phyloP scores from a whole-genome alignment of 2,797 vertebrate genomes.

The Esox lucius region DNA sequence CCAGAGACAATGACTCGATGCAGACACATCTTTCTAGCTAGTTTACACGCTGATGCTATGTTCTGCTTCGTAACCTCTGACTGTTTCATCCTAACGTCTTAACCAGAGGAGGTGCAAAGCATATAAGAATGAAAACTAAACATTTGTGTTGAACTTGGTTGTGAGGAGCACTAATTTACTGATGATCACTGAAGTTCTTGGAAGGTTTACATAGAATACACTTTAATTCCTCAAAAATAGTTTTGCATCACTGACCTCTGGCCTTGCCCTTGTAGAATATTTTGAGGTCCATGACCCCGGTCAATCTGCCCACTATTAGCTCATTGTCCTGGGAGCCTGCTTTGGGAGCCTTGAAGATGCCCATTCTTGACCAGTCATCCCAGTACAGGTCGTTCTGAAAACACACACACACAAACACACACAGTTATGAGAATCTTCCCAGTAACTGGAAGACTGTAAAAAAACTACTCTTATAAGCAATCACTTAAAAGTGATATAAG shows the following conservation, averaged over 20 bases:
- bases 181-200: too few species aligned
- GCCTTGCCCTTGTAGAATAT: slow-evolving; percentile 95
- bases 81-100: too few species aligned
- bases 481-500: neutral
- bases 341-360: slow-evolving; percentile 95
- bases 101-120: too few species aligned
- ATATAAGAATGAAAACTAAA: too few species aligned
- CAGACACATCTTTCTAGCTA: too few species aligned
- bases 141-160: too few species aligned
- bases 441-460: neutral
- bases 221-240: neutral
- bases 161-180: neutral
- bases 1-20: too few species aligned
- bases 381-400: slow-evolving; percentile 95
- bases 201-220: neutral
- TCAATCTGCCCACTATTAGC: slow-evolving; percentile 86
- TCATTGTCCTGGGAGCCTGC: slow-evolving; percentile 80
- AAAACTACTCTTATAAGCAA: neutral
- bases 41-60: too few species aligned
- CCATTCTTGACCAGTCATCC: slow-evolving; percentile 98
- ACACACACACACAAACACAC: slow-evolving; percentile 1
- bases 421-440: neutral
- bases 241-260: slow-evolving; percentile 70
- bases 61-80: too few species aligned
- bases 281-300: slow-evolving; percentile 97